These are phyloP conservation scores for Drosophila cognata DNA, from an alignment of 2,888 invertebrate species.

Conservation along the genomic window DNA sequence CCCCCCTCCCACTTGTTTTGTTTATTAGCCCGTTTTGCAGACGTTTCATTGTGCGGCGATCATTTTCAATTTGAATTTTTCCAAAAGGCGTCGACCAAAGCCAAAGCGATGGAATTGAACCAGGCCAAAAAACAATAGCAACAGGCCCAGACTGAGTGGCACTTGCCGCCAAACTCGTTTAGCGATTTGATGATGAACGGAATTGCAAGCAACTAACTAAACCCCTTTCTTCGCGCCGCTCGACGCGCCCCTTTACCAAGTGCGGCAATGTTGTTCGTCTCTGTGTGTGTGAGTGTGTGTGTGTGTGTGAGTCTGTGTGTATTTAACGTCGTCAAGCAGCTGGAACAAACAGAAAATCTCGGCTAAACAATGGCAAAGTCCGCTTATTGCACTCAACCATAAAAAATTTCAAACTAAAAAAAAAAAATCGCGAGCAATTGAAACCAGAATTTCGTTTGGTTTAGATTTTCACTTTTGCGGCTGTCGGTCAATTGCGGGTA, in stretches of 20 bases:
- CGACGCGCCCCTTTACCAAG: neutral
- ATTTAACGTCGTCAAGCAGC: constrained; percentile 76
- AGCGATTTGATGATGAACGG: constrained; percentile 43
- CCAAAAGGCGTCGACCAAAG: constrained; percentile 59
- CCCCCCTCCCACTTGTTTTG: constrained; percentile 4
- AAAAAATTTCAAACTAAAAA: constrained; percentile 32
- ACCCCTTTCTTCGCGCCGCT: constrained; percentile 12
- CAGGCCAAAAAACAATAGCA: constrained; percentile 72
- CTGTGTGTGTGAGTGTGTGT: neutral
- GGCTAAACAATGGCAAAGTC: constrained; percentile 74
- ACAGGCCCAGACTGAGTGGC: constrained; percentile 64
- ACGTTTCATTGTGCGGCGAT: constrained; percentile 48
- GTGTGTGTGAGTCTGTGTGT: constrained; percentile 34
- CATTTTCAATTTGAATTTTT: constrained; percentile 62
- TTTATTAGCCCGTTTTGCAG: constrained; percentile 40
- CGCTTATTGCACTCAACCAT: constrained; percentile 59
- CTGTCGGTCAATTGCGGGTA: constrained; percentile 55
- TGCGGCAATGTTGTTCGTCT: neutral
- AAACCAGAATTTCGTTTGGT: constrained; percentile 80
- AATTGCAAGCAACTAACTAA: constrained; percentile 37
- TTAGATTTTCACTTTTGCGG: constrained; percentile 79
- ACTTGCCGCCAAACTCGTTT: constrained; percentile 70
- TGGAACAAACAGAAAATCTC: constrained; percentile 76
- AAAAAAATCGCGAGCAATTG: constrained; percentile 76
- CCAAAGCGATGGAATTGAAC: constrained; percentile 63